Evolutionary conservation across 2,797 vertebrate genomes (phyloP).

Genomic region (Helostoma temminkii): DNA sequence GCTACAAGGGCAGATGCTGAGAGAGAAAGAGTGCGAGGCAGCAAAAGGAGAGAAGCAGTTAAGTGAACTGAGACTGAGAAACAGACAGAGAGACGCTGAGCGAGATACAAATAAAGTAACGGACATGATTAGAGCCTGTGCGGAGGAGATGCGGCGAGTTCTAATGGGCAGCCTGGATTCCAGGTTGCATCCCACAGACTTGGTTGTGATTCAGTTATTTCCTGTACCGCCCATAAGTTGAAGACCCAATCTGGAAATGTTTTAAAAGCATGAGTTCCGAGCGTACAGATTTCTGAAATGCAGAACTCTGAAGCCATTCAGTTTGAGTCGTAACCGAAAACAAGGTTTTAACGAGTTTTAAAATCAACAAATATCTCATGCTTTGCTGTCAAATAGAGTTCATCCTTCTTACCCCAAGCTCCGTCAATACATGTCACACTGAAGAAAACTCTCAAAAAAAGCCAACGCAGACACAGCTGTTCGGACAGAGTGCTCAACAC

Average conservation of each 20-base stretch:
- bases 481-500: constrained; percentile 55
- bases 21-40: constrained; percentile 28
- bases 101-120: constrained; percentile 74
- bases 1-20: constrained; percentile 67
- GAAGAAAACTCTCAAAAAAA: constrained; percentile 51
- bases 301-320: constrained; percentile 14
- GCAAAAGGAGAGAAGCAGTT: constrained; percentile 49
- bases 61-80: constrained; percentile 61
- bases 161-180: constrained; percentile 78
- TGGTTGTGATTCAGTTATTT: constrained; percentile 66
- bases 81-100: constrained; percentile 67
- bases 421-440: constrained; percentile 51
- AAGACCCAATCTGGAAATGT: constrained; percentile 80
- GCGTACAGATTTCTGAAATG: constrained; percentile 26
- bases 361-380: constrained; percentile 35
- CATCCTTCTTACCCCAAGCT: constrained; percentile 27
- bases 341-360: constrained; percentile 34
- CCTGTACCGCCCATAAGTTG: constrained; percentile 61
- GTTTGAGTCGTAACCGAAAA: constrained; percentile 12
- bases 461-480: constrained; percentile 64
- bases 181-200: constrained; percentile 72
- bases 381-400: constrained; percentile 35
- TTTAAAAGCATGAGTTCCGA: constrained; percentile 41
- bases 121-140: constrained; percentile 66
- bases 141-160: constrained; percentile 63